A percentile compares a stretch with the other conserved stretches of the same genome.
phyloP scores from a whole-genome alignment of 2,113 vertebrate species.

The rabbit (Oryctolagus cuniculus) region mOryCun1.1 NC_091435.1:164416501-164417000 shows the following conservation, averaged over 20 bases:
- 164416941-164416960: constrained; percentile 7
- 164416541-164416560: constrained; percentile 63
- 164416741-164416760: not conserved
- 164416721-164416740: constrained; percentile 17
- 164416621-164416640: constrained; percentile 59
- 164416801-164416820: not conserved
- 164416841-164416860: not conserved
- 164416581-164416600: constrained; percentile 27
- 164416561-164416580: constrained; percentile 67
- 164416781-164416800: not conserved
- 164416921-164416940: not conserved
- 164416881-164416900: not conserved
- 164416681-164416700: constrained; percentile 57
- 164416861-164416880: not conserved
- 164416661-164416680: constrained; percentile 55
- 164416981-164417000: not conserved
- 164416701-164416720: not conserved
- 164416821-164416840: not conserved
- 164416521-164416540: constrained; percentile 67
- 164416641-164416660: constrained; percentile 29
- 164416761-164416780: not conserved
- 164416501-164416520: constrained; percentile 60
- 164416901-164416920: not conserved
- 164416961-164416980: not conserved
- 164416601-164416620: constrained; percentile 74